Percentiles rank a stretch among this genome's conserved stretches.
These are phyloP conservation scores for Myanophis thanlyinensis DNA, from an alignment of 2,113 vertebrate species.

Conservation along the genomic window DNA sequence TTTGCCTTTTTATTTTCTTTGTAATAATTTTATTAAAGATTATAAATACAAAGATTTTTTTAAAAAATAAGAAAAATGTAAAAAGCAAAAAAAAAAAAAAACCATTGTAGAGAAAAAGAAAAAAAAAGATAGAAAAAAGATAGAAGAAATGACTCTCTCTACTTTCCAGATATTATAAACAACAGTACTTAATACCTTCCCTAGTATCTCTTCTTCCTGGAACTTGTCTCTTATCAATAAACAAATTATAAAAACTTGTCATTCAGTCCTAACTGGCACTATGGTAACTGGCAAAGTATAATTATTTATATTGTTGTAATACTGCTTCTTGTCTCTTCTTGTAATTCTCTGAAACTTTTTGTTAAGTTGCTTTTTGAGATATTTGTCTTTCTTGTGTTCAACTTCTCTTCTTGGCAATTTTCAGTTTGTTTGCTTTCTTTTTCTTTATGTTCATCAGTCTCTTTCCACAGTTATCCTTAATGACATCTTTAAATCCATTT, in stretches of 20 bases:
- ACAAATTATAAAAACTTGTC: background rate
- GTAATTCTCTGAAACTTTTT: background rate
- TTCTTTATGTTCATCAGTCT: background rate
- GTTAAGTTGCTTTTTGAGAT: background rate
- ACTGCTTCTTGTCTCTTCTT: background rate
- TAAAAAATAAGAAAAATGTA: background rate
- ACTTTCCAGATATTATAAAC: background rate
- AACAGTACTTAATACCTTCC: background rate
- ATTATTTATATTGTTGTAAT: background rate
- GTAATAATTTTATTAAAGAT: background rate
- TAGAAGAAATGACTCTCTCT: background rate
- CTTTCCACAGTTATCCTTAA: background rate
- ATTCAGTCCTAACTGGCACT: background rate
- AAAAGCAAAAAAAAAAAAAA: background rate
- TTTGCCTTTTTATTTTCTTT: background rate
- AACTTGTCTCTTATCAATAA: background rate
- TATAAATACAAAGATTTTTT: background rate
- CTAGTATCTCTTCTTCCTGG: background rate
- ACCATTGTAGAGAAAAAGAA: background rate
- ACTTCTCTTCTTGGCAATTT: background rate
- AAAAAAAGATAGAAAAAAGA: background rate
- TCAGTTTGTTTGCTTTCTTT: background rate
- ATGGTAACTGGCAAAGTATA: too few relatives aligned
- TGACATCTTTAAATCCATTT: background rate
- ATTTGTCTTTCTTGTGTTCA: background rate